These are phyloP conservation scores for Apostichopus parvimensis DNA, from an alignment of 35 echinoderm and acorn worm species.

Conservation along the genomic window DNA sequence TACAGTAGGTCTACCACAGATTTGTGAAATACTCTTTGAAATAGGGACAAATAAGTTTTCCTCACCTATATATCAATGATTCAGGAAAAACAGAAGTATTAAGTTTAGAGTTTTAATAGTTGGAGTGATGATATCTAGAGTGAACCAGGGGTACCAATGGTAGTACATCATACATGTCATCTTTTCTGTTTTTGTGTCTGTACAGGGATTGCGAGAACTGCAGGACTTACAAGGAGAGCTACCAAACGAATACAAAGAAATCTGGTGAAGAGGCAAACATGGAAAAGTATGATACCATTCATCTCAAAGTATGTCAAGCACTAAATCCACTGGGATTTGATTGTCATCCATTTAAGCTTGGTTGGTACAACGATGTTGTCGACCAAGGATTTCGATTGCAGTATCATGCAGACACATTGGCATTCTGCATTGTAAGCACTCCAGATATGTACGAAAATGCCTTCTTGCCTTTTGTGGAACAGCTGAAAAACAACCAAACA, in stretches of 20 bases:
- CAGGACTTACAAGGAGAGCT: conserved; percentile 56
- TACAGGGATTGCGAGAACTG: conserved; percentile 64
- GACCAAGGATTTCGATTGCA: conserved; percentile 62
- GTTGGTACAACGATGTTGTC: conserved; percentile 95
- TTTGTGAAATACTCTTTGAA: too few relatives aligned
- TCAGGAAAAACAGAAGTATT: too few relatives aligned
- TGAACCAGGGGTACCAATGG: too few relatives aligned
- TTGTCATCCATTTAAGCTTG: conserved; percentile 77
- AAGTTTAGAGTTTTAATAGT: too few relatives aligned
- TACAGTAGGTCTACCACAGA: too few relatives aligned
- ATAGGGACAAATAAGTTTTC: background rate
- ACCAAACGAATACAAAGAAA: conserved; percentile 10
- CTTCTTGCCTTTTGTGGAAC: conserved; percentile 74
- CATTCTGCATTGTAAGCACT: conserved; percentile 80
- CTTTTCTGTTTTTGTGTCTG: background rate
- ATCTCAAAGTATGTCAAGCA: background rate
- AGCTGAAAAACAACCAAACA: conserved; percentile 15
- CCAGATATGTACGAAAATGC: conserved; percentile 90
- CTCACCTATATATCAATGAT: too few relatives aligned
- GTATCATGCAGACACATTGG: conserved; percentile 76
- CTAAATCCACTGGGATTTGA: conserved; percentile 73
- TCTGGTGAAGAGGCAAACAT: conserved; percentile 29
- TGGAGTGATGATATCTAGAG: too few relatives aligned
- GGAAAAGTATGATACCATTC: background rate
- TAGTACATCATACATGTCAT: background rate